Percentiles rank a stretch among this genome's conserved stretches.
phyloP scores from a whole-genome alignment of 2,797 vertebrate species.

The Macropus fuliginosus region DNA sequence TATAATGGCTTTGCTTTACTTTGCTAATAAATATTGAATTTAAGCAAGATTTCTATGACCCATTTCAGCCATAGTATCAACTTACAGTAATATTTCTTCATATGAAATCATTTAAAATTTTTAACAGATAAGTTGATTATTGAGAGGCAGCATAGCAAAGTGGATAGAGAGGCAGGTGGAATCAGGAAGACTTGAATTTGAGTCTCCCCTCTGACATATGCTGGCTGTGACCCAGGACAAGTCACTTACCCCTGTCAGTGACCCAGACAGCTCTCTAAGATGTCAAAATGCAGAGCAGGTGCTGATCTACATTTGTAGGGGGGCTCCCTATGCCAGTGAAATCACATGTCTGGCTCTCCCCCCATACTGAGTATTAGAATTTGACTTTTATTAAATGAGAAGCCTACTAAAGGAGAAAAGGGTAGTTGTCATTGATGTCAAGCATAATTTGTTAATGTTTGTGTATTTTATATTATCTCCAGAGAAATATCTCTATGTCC shows the following conservation, averaged over 20 bases:
- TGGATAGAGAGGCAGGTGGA: background rate
- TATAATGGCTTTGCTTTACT: background rate
- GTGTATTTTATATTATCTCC: slow-evolving; percentile 18
- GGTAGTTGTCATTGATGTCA: background rate
- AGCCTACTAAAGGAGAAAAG: background rate
- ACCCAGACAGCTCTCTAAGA: background rate
- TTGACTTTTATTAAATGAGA: background rate
- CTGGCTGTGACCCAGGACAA: background rate
- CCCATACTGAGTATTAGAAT: background rate
- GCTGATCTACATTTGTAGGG: background rate
- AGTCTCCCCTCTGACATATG: background rate
- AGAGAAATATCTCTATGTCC: slow-evolving; percentile 18
- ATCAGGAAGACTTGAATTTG: background rate
- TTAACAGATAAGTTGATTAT: background rate
- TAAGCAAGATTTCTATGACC: background rate
- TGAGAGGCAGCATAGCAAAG: background rate
- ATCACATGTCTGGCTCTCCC: background rate
- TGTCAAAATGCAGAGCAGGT: background rate
- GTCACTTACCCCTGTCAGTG: background rate
- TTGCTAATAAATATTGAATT: background rate
- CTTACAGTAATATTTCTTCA: background rate
- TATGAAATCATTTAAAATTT: background rate
- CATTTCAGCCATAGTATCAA: background rate
- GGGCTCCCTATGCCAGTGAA: background rate
- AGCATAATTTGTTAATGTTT: background rate